Evolutionary conservation across 2,113 vertebrate species (phyloP), one percentile per base, ranked within the genome.

Genomic region (Scytalopus superciliaris): DNA sequence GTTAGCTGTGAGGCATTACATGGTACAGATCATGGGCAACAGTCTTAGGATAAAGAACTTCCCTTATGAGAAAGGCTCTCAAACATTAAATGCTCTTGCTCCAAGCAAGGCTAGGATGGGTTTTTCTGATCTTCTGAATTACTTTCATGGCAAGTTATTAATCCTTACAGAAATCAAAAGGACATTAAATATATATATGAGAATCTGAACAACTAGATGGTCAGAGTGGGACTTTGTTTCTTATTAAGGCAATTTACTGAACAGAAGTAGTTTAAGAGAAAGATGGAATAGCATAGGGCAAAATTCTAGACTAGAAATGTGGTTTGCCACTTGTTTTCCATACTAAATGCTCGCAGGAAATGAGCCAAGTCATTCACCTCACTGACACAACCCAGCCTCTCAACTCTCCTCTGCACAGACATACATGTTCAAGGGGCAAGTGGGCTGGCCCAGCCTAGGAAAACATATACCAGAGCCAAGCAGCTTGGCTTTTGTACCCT

Each of bases 401-500:
- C 40, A 82, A 5, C 0, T 1, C 30, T 25, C 14, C 68, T 63
- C 47, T 90, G 22, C 57, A 60, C 8, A 90, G 45, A 53, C 45
- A 19, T 19, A 44, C 3, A 0, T 63, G 53, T 75, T 82, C n/a
- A 79, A 83, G 74, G 83, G 30, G 49, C 33, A 73, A 91, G 28
- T 74, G 72, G 37, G 30, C 53, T 83, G 47, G 33, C 35, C 59
- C 55, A n/a, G 39, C 14, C 3, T 19, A 44, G 33, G 39, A 86
- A 90, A 87, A 66, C 25, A 77, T 37, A 42, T 40, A 55, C 8
- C 45, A 76, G 49, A 72, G 74, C 28, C 57, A 87, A 87, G 53
- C 35, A 87, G 28, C 60, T 87, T 95, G 73, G 66, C 73, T 90
- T 95, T 94, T 94, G 53, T 89, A 64, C 53, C 45, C 49, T 70